Evolutionary conservation across 2,888 invertebrate species (phyloP), one percentile per base, ranked within the genome.

Genomic region (Cryptus armator): DNA sequence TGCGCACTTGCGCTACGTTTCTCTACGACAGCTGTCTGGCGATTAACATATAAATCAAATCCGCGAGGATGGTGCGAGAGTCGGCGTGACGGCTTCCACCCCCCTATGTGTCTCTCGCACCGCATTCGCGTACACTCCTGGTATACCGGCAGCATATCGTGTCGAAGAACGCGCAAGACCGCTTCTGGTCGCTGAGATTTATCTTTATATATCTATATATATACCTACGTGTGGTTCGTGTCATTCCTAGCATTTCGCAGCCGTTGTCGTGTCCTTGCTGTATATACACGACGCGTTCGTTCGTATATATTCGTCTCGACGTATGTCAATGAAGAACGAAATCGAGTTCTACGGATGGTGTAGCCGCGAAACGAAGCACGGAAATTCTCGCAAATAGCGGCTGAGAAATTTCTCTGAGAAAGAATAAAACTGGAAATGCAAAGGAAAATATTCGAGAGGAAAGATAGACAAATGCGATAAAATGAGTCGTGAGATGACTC

Each of bases 31-130:
- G 90, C 88, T 90, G 91, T 88, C 88, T 87, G 86, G 76, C 90
- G 91, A 93, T 93, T 93, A 93, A 93, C 93, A 93, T 93, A 93
- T 93, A 93, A 93, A 93, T 93, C 92, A 93, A 93, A 93, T 91
- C 87, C 87, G 83, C 80, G 82, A 24, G 64, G 29, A 76, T 75
- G 83, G 84, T 87, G 72, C 53, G 82, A 71, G 75, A 76, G 76
- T 77, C 53, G 62, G 32, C 48, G 66, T 78, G 29, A 75, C 70
- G 64, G 44, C 70, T 43, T 56, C 48, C 7, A 16, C 43, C 44
- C 32, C 72, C 32, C 29, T 32, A 29, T 32, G 32, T 66, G 51
- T 48, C 53, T 71, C 59, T 62, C 51, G 56, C 10, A 48, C 48
- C 24, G 37, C 32, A 62, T 64, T 37, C 72, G 59, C 72, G 46